Conservation (phyloP, 2,113 vertebrate genomes). For the Nymphicus hollandicus region DNA sequence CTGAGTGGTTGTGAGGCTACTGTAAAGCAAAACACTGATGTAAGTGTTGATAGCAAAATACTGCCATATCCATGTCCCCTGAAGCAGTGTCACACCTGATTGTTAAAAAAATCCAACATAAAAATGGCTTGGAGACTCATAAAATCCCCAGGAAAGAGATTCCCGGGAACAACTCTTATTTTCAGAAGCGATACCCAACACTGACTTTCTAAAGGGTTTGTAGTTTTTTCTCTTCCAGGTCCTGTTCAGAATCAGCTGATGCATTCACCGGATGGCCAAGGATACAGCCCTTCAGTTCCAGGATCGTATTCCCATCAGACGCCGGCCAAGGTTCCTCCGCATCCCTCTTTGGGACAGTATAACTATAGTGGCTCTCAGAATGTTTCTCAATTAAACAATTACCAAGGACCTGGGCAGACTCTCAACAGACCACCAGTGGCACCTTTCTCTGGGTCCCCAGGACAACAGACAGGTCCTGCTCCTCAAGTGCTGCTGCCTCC, state of each 20-base stretch:
- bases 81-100: neutral
- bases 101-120: neutral
- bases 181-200: neutral
- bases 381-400: constrained; percentile 70
- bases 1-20: neutral
- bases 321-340: constrained; percentile 76
- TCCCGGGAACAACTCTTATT: neutral
- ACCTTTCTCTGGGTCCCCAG: constrained; percentile 49
- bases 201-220: neutral
- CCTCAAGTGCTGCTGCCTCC: constrained; percentile 60
- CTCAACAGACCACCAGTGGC: constrained; percentile 74
- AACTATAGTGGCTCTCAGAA: constrained; percentile 78
- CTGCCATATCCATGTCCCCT: neutral
- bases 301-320: constrained; percentile 73
- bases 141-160: neutral
- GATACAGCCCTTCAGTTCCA: constrained; percentile 74
- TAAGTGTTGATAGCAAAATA: neutral
- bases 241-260: constrained; percentile 84
- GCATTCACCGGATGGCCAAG: constrained; percentile 74
- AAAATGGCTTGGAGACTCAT: neutral
- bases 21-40: neutral
- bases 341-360: constrained; percentile 75
- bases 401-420: constrained; percentile 77
- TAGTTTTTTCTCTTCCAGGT: constrained; percentile 71
- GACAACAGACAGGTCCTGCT: constrained; percentile 56